These are phyloP conservation scores for Drosophila silvestris DNA, from an alignment of 2,888 invertebrate genomes.

Conservation along the genomic window DNA sequence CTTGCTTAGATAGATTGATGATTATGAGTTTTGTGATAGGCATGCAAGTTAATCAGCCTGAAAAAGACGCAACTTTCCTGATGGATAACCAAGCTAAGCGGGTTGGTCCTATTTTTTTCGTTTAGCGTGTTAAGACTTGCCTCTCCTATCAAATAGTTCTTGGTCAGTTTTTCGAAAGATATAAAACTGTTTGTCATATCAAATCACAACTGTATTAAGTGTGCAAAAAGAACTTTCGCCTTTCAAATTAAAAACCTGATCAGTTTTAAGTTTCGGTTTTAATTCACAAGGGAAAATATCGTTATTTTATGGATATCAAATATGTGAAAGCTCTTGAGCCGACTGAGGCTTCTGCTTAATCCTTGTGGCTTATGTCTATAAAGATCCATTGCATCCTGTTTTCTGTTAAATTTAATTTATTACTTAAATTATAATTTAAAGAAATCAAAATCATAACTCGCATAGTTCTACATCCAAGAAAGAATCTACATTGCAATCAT, in stretches of 20 bases:
- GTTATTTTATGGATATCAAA: background rate
- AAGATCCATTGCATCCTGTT: background rate
- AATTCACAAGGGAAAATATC: background rate
- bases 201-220: conserved; percentile 8
- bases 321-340: background rate
- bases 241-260: background rate
- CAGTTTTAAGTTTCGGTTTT: background rate
- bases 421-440: background rate
- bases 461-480: background rate
- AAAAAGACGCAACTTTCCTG: conserved; percentile 47
- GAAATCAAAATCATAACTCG: background rate
- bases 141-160: conserved; percentile 2
- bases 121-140: background rate
- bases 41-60: conserved; percentile 53
- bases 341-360: background rate
- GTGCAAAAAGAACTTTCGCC: background rate
- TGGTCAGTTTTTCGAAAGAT: background rate
- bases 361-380: background rate
- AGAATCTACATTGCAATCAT: background rate
- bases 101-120: background rate
- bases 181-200: background rate
- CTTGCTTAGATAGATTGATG: conserved; percentile 56
- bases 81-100: conserved; percentile 47
- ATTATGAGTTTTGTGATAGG: conserved; percentile 59
- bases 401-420: background rate